A percentile compares a stretch with the other conserved stretches of the same genome.
These are phyloP conservation scores for Pheosia tremula DNA, from an alignment of 2,888 invertebrate genomes.

Conservation along the genomic window DNA sequence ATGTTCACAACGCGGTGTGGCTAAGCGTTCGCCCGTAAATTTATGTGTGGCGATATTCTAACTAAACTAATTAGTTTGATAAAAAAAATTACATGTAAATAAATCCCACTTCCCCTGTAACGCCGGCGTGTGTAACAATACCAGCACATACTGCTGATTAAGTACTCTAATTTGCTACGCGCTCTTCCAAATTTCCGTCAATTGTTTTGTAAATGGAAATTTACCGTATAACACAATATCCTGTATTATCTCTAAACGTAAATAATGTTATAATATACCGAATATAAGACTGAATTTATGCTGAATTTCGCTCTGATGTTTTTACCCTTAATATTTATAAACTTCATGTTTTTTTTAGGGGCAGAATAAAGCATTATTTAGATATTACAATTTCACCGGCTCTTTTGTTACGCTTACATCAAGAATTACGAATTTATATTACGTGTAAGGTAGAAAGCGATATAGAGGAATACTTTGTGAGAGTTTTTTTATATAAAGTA, in stretches of 20 bases:
- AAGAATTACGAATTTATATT: too few relatives aligned
- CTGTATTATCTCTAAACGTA: background rate
- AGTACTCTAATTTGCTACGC: conserved; percentile 2
- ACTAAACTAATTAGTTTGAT: background rate
- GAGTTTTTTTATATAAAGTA: too few relatives aligned
- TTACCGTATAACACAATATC: background rate
- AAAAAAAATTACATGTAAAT: background rate
- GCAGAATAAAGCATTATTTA: too few relatives aligned
- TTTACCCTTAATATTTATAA: background rate
- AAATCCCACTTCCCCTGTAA: conserved; percentile 4
- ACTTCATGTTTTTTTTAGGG: too few relatives aligned
- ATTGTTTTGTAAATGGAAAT: background rate
- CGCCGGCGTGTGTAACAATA: background rate
- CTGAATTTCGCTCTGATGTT: background rate
- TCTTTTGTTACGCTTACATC: too few relatives aligned
- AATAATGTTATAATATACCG: background rate
- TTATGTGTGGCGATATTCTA: background rate
- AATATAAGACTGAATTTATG: background rate
- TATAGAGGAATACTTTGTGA: too few relatives aligned
- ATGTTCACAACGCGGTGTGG: background rate
- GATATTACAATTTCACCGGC: too few relatives aligned
- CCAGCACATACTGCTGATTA: background rate
- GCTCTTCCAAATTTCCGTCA: background rate
- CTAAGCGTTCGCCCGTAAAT: background rate
- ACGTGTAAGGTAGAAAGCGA: too few relatives aligned